A percentile compares a stretch with the other conserved stretches of the same genome.
Conservation (phyloP, 2,113 vertebrate species). For the Notarius lentiginosus region DNA sequence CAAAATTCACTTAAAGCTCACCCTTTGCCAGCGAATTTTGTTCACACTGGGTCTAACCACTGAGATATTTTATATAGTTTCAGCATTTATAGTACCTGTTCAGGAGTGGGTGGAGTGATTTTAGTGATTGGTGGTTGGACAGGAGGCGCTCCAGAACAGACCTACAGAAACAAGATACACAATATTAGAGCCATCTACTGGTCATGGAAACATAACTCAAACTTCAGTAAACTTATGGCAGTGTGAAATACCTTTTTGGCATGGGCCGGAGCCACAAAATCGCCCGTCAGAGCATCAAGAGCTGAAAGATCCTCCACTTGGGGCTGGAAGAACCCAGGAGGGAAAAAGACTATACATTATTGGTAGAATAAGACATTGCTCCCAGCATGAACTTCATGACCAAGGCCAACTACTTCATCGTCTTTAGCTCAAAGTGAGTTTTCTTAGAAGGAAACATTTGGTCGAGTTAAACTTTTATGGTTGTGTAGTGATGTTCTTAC, state of each 20-base stretch:
- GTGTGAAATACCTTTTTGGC: conserved; percentile 15
- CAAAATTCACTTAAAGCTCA: neutral
- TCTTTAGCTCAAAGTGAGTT: neutral
- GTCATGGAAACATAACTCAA: neutral
- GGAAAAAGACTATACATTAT: neutral
- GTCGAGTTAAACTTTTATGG: neutral
- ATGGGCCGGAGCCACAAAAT: conserved; percentile 46
- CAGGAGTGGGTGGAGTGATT: neutral
- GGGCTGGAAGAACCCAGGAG: conserved; percentile 16
- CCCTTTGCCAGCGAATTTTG: neutral
- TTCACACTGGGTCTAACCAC: neutral
- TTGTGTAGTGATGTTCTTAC: conserved; percentile 15
- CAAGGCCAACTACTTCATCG: neutral
- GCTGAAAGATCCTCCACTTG: conserved; percentile 41
- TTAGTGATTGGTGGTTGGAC: neutral
- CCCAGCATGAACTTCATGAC: neutral
- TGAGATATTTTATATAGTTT: neutral
- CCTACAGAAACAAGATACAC: conserved; percentile 16
- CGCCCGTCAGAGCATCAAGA: conserved; percentile 43
- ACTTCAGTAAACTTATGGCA: neutral
- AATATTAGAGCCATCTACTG: neutral
- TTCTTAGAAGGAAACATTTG: neutral
- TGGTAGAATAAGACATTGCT: neutral
- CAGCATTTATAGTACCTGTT: conserved; percentile 27
- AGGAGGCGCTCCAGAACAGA: conserved; percentile 7